Evolutionary conservation across 1,140 invertebrate genomes (phyloP).

Genomic region (Lutraria rhynchaena): DNA sequence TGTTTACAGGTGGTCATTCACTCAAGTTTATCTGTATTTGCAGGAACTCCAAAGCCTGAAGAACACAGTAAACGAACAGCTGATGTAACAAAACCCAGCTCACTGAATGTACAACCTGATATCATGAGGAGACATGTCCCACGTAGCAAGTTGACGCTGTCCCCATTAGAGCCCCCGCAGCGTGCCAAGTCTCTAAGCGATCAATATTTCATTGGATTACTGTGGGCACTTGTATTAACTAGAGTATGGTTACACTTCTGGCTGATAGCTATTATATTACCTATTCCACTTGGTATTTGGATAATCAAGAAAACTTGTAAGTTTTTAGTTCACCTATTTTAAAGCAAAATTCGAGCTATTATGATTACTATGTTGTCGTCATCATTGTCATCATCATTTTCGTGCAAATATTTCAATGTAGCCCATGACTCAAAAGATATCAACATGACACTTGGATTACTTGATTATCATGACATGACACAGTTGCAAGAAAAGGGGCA

Average conservation of each 20-base stretch:
- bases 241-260: slow-evolving; percentile 88
- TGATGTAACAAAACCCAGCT: slow-evolving; percentile 36
- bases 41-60: slow-evolving; percentile 18
- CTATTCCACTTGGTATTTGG: slow-evolving; percentile 87
- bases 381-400: no score
- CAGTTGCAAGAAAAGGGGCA: no score
- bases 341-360: no score
- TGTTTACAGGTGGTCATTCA: no score
- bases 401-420: no score
- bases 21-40: no score
- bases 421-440: no score
- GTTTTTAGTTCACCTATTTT: slow-evolving; percentile 59
- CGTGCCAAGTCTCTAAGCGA: slow-evolving; percentile 81
- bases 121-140: slow-evolving; percentile 12
- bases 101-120: slow-evolving; percentile 35
- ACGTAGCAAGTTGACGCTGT: slow-evolving; percentile 25
- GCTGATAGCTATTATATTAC: slow-evolving; percentile 86
- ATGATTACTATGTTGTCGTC: no score
- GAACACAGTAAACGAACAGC: background rate
- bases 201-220: slow-evolving; percentile 86
- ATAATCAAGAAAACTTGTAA: slow-evolving; percentile 85
- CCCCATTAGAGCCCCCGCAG: slow-evolving; percentile 20
- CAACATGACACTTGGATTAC: no score
- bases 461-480: no score
- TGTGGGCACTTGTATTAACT: slow-evolving; percentile 88